Conservation (phyloP, 1,140 invertebrate genomes). For the Venturia canescens region DNA sequence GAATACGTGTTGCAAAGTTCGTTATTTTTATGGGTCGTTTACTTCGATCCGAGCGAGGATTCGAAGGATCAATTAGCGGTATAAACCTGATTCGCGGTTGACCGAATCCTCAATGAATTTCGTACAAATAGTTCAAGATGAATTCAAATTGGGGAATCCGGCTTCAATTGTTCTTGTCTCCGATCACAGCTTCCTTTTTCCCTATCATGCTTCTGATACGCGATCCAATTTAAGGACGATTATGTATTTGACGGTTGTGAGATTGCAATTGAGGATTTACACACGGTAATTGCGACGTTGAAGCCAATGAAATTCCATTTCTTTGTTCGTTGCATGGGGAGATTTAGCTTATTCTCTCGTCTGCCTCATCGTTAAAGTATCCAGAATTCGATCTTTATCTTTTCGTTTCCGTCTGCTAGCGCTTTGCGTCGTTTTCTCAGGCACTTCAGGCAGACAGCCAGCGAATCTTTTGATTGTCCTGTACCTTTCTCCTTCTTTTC, state of each 20-base stretch:
- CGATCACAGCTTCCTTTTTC: neutral
- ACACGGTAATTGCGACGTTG: slow-evolving; percentile 42
- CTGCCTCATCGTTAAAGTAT: slow-evolving; percentile 31
- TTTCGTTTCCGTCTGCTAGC: neutral
- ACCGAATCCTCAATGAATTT: too few relatives aligned
- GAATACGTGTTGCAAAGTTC: too few relatives aligned
- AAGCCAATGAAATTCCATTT: slow-evolving; percentile 43
- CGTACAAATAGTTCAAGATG: neutral
- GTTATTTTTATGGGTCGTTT: too few relatives aligned
- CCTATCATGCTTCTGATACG: neutral
- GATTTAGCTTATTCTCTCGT: neutral
- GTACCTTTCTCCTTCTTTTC: slow-evolving; percentile 14
- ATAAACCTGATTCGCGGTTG: too few relatives aligned
- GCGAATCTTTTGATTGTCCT: slow-evolving; percentile 36
- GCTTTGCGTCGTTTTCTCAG: slow-evolving; percentile 3
- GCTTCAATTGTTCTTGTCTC: neutral
- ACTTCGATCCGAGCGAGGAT: too few relatives aligned
- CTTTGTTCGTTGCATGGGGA: slow-evolving; percentile 33
- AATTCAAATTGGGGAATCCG: neutral
- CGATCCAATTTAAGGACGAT: neutral
- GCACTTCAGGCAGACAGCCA: neutral
- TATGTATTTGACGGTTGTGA: neutral
- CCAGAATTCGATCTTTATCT: slow-evolving; percentile 19
- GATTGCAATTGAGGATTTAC: slow-evolving; percentile 11
- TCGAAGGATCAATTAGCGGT: too few relatives aligned